Conservation (phyloP, 2,888 invertebrate species). For the Cerastis leucographa region DNA sequence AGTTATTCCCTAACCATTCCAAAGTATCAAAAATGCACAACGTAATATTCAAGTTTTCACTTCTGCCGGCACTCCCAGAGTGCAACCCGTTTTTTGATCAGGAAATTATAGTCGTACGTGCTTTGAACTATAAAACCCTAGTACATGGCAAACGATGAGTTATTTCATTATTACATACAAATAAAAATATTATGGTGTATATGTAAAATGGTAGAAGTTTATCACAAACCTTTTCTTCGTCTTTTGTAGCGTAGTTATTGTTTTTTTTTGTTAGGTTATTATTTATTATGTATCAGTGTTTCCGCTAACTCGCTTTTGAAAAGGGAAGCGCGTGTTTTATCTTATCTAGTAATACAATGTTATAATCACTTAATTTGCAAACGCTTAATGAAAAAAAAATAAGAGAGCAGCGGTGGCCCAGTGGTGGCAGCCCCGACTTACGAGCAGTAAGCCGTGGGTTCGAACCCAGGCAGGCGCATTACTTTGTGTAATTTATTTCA, state of each 20-base stretch:
- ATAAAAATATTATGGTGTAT: too few relatives aligned
- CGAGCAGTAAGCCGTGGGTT: too few relatives aligned
- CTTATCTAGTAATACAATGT: conserved; percentile 6
- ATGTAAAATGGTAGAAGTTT: not conserved
- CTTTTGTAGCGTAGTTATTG: not conserved
- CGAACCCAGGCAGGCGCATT: too few relatives aligned
- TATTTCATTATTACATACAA: not conserved
- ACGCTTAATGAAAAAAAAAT: not conserved
- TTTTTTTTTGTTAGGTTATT: not conserved
- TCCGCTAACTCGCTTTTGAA: not conserved
- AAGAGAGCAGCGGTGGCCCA: too few relatives aligned
- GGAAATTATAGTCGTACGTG: not conserved
- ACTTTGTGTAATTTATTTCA: too few relatives aligned
- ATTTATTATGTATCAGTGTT: conserved; percentile 4
- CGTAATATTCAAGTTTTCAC: too few relatives aligned
- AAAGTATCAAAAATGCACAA: too few relatives aligned
- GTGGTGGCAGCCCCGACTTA: too few relatives aligned
- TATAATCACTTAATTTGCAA: not conserved
- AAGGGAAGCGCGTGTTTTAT: conserved; percentile 15
- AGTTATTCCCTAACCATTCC: too few relatives aligned
- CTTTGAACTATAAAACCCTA: not conserved
- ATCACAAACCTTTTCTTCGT: not conserved
- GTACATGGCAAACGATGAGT: not conserved
- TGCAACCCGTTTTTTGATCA: too few relatives aligned
- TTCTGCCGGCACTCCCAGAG: too few relatives aligned